Base-by-base conservation (phyloP, 1,140 invertebrate species). In the Euwallacea fornicatus region DNA sequence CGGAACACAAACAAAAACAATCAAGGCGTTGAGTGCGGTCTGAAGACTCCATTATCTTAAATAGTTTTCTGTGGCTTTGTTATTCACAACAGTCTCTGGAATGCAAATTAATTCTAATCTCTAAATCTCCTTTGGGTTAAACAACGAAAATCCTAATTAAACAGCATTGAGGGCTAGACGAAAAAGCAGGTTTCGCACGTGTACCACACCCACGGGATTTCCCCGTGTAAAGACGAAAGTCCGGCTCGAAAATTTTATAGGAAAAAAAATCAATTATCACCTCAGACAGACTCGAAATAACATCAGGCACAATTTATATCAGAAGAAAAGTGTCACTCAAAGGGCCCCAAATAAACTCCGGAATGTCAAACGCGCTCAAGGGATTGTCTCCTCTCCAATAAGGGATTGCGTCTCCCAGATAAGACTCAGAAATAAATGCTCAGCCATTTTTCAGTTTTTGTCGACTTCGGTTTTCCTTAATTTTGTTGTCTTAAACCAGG, bases 281-380 rank as follows among this genome's bases (percentile, higher is more conserved):
- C 21, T 42, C 7, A 33, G 11, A 42, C 42, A 21, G 43, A 61
- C 33, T 61, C 21, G 59, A 61, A 61, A 61, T 61, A 61, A 43
- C 59, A 42, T 61, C 59, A 9, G 59, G 15, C 21, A 61, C 59
- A 41, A 61, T 61, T 61, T 61, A 61, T 61, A 42, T 61, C 59
- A 4, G 59, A 61, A 41, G 41, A 41, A 43, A 43, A 61, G 59
- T 61, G 59, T 61, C 59, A 61, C 59, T 58, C 33, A 41, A 61
- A 43, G 42, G 59, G n/a, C 59, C 59, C 59, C 11, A 41, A 61
- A 61, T 61, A 61, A 61, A 61, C 59, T 61, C 42, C 59, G 59
- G 59, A 61, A 61, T 61, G 59, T 61, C 59, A 61, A 61, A 61
- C 33, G 59, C 59, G 59, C 59, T 61, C 59, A 61, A 61, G 59